Evolutionary conservation across 2,888 invertebrate genomes (phyloP), one percentile per base, ranked within the genome.

Genomic region (Lumbricus terrestris): DNA sequence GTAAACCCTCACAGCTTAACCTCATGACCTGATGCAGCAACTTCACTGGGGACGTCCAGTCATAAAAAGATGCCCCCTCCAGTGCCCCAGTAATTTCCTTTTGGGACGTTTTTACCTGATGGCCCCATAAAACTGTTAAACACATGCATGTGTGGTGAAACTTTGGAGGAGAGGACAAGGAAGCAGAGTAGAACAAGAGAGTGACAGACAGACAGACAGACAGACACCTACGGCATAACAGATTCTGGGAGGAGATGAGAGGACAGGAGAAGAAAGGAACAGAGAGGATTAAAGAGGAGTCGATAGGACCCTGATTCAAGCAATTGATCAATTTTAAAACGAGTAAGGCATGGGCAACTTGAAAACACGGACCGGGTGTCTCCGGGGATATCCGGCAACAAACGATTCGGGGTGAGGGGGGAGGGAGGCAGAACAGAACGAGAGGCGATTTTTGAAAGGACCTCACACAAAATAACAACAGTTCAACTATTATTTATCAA

Each of bases 401-500:
- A 85, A 85, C n/a, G 85, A 85, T 3, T 16, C 85, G 35, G 23
- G 37, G 85, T 35, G n/a, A n/a, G n/a, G n/a, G n/a, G n/a, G n/a
- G n/a, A n/a, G 37, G 37, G 85, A 35, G 35, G 35, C 85, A 35
- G 37, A 85, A 34, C 85, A 35, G 37, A 85, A 34, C 6, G 85
- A 35, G 85, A 35, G 37, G 35, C 85, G 85, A 85, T 85, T 35
- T 83, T 35, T 85, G 35, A 85, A 34, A 85, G 37, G 23, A 33
- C 85, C 85, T 37, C 35, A 35, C 85, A 37, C 85, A 85, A 37
- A 35, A 37, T 85, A 85, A 85, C 85, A 85, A 85, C 85, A 85
- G 85, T 85, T 85, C 35, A 85, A 37, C 85, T 85, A 85, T 85
- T 85, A 85, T 85, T 35, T 85, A 23, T 85, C 35, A 85, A 85